Percentiles rank a stretch among this genome's conserved stretches.
These are phyloP conservation scores for Ctenoplectra terminalis DNA, from an alignment of 1,140 invertebrate genomes.

Conservation along the genomic window DNA sequence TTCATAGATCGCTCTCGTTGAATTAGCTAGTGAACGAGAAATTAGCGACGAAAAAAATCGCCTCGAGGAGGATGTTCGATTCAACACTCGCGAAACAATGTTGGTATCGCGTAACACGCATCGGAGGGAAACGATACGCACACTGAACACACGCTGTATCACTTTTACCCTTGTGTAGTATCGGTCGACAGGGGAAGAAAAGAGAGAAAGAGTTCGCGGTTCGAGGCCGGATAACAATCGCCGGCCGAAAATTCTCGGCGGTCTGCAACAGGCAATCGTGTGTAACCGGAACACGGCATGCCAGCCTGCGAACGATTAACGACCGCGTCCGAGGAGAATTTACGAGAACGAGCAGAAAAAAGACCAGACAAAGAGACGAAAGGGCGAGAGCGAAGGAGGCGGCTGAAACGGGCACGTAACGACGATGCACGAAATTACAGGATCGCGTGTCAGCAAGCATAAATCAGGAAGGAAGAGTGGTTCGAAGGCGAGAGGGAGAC, in stretches of 20 bases:
- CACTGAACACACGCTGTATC: neutral
- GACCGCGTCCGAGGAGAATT: slow-evolving; percentile 15
- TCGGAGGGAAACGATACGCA: neutral
- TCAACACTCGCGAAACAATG: neutral
- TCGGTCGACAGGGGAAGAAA: neutral
- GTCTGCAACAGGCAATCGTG: slow-evolving; percentile 56
- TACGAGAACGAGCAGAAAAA: slow-evolving; percentile 15
- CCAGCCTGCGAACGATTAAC: slow-evolving; percentile 45
- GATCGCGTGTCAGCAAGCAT: slow-evolving; percentile 37
- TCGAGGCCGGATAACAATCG: neutral
- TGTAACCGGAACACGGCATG: slow-evolving; percentile 50
- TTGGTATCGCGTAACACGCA: neutral
- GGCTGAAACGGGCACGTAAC: slow-evolving; percentile 33
- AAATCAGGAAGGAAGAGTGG: slow-evolving; percentile 3
- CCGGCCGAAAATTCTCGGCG: slow-evolving; percentile 27
- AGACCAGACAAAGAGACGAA: neutral
- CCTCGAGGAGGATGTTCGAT: no score
- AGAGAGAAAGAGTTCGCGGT: neutral
- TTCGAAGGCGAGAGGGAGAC: neutral
- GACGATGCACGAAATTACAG: slow-evolving; percentile 34
- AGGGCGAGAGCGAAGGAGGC: slow-evolving; percentile 1
- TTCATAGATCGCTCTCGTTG: neutral
- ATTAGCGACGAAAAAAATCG: neutral
- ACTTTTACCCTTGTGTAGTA: neutral
- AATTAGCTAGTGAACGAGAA: neutral